Evolutionary conservation across 2,888 invertebrate species (phyloP), one percentile per base, ranked within the genome.

Genomic region (Axea sp.): DNA sequence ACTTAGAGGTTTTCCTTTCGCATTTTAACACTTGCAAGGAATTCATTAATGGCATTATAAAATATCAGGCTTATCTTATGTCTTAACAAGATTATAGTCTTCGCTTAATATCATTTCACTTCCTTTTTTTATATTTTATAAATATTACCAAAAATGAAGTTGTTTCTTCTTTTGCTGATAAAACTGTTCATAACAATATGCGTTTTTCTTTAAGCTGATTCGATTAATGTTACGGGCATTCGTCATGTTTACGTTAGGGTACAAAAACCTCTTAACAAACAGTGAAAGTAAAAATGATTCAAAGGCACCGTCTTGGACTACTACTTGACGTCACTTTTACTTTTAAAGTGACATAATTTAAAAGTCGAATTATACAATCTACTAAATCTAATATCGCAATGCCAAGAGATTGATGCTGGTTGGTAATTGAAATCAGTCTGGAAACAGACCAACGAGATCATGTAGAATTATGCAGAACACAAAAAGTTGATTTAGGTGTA

Each of bases 221-320:
- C 2, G 17, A 3, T 43, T 49, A 55, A 55, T 51, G 15, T 17
- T 39, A 39, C 39, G 39, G 41, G 49, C 39, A 22, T 17, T 7
- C 41, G 51, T 51, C 41, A 31, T 64, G 51, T 64, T 64, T 49
- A 51, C 22, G 7, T 60, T 47, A 37, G 7, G 11, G n/a, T n/a
- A 14, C 8, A 28, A 9, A 12, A 19, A 30, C 22, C 17, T 31
- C 8, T 41, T 9, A 6, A 31, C 6, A 33, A 15, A 9, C 41
- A 37, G 62, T 64, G 62, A 64, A 64, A 64, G 49, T 64, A 51
- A 49, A 64, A 51, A 62, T 60, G 1, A 51, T 64, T 39, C 62
- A 8, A 26, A 26, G 35, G 11, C 2, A 8, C n/a, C n/a, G 30
- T 4, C 11, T 30, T 12, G 9, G 4, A 19, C 14, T 30, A n/a